Evolutionary conservation across 2,888 invertebrate species (phyloP), one percentile per base, ranked within the genome.

Genomic region (Coronaproctus castanopsis): DNA sequence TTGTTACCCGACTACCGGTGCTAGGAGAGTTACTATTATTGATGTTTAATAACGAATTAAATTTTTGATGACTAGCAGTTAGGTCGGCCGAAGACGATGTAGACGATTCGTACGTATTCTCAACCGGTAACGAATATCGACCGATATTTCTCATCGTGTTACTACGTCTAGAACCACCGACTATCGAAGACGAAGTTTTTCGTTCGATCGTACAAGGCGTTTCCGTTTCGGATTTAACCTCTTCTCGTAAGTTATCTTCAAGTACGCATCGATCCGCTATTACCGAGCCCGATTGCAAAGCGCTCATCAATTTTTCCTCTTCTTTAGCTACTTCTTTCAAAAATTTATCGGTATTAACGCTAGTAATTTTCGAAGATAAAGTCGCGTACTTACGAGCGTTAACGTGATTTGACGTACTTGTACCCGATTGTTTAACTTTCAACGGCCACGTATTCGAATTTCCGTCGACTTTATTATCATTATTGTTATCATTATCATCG

Each of bases 301-400:
- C 87, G 67, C 85, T 81, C 66, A 87, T 80, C 63, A 87, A 75
- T 57, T 84, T 76, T 70, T 86, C 86, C 69, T 87, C 87, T 69
- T 87, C 87, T 24, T 83, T 76, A n/a, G 85, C 85, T 3, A 87
- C 85, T 71, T 85, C 83, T 64, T 82, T 78, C 59, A 80, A 72
- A 22, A 61, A 61, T 21, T 61, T 20, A 8, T 59, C 55, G 10
- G 55, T 20, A 24, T 23, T 21, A 1, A n/a, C 19, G n/a, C 20
- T 21, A 0, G 48, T 22, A 20, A 52, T 55, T 21, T 52, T 56
- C 23, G 52, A 56, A 2, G 59, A 56, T 22, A 59, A 19, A 50
- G 59, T 55, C 19, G 59, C 24, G 24, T 56, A 58, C 19, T 61
- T 59, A 2, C 49, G 49, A 24, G 50, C 52, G 10, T 36, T 52